A percentile compares a stretch with the other conserved stretches of the same genome.
These are phyloP conservation scores for Pampus argenteus DNA, from an alignment of 2,797 vertebrate genomes.

Conservation along the genomic window DNA sequence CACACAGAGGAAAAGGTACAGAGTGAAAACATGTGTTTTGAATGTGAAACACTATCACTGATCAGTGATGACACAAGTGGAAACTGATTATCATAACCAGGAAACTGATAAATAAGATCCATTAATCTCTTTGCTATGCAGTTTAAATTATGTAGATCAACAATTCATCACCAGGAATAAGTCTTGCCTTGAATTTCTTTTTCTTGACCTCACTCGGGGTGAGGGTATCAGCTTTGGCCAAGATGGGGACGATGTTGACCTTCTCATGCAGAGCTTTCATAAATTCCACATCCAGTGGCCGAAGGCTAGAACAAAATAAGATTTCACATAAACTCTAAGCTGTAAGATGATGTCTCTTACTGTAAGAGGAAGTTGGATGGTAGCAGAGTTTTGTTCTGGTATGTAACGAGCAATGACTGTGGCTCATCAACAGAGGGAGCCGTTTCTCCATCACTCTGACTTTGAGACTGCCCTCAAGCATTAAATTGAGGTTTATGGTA, in stretches of 20 bases:
- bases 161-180: too few species aligned
- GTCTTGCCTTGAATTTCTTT: constrained; percentile 93
- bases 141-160: neutral
- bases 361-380: neutral
- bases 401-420: constrained; percentile 29
- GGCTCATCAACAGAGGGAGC: constrained; percentile 67
- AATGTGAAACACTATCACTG: neutral
- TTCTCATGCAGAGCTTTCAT: constrained; percentile 97
- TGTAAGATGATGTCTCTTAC: neutral
- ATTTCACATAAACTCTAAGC: neutral
- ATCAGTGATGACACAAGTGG: neutral
- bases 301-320: constrained; percentile 83
- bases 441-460: constrained; percentile 37
- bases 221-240: constrained; percentile 97
- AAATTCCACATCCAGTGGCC: constrained; percentile 96
- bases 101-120: neutral
- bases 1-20: neutral
- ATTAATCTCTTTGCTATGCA: neutral
- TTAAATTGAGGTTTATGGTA: constrained; percentile 8
- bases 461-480: constrained; percentile 37
- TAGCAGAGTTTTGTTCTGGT: neutral
- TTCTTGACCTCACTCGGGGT: constrained; percentile 92
- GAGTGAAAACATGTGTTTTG: neutral
- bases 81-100: neutral
- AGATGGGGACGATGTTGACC: constrained; percentile 95